Percentiles rank a stretch among this genome's conserved stretches.
phyloP scores from a whole-genome alignment of 2,888 invertebrate species.

The Tricholauxania praeusta region DNA sequence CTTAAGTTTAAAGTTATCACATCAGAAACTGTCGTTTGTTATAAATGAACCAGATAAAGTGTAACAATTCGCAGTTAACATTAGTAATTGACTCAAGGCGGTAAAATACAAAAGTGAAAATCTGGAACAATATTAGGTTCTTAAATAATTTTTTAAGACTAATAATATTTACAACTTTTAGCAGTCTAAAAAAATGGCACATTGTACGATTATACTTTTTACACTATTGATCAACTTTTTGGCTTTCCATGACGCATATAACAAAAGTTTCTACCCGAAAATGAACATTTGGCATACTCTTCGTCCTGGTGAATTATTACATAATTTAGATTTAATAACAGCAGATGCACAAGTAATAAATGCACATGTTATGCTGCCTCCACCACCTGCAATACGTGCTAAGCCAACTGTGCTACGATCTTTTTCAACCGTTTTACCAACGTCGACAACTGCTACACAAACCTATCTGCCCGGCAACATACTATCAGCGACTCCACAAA shows the following conservation, averaged over 20 bases:
- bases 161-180: background rate
- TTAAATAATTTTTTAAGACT: background rate
- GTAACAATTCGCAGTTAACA: background rate
- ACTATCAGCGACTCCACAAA: constrained; percentile 1
- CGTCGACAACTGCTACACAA: background rate
- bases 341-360: constrained; percentile 38
- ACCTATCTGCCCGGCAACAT: background rate
- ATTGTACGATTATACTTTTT: too few relatives aligned
- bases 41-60: constrained; percentile 16
- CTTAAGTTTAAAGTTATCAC: too few relatives aligned
- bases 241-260: background rate
- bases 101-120: background rate
- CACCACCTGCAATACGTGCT: background rate
- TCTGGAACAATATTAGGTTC: background rate
- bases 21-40: background rate
- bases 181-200: background rate
- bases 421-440: background rate
- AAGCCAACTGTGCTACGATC: background rate
- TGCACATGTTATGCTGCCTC: background rate
- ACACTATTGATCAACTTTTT: background rate
- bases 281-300: constrained; percentile 33
- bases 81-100: background rate
- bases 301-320: constrained; percentile 45
- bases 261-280: background rate
- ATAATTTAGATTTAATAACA: constrained; percentile 42